A percentile compares a stretch with the other conserved stretches of the same genome.
These are phyloP conservation scores for Panonychus citri DNA, from an alignment of 1,140 invertebrate genomes.

Conservation along the genomic window DNA sequence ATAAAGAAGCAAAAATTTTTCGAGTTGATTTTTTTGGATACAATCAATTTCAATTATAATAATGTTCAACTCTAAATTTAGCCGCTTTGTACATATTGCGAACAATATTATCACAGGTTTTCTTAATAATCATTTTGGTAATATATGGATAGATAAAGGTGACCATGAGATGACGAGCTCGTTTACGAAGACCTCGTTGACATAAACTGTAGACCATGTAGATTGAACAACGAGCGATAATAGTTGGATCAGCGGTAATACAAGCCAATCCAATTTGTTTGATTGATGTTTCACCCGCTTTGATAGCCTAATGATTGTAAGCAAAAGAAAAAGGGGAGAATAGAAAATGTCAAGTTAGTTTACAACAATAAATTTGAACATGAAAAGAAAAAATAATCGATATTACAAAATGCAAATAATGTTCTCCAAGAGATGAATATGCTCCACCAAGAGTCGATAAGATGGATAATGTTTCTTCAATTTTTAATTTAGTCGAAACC, in stretches of 20 bases:
- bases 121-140: background rate
- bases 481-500: background rate
- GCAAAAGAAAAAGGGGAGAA: conserved; percentile 8
- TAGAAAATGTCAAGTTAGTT: background rate
- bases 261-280: conserved; percentile 53
- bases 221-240: conserved; percentile 50
- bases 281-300: conserved; percentile 60
- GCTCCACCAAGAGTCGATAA: conserved; percentile 83
- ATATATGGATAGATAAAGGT: conserved; percentile 3
- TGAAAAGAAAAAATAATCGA: too few species aligned
- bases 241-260: conserved; percentile 48
- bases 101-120: conserved; percentile 4
- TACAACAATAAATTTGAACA: too few species aligned
- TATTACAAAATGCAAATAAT: conserved; percentile 46
- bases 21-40: too few species aligned
- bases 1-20: too few species aligned
- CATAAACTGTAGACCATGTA: conserved; percentile 67
- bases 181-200: conserved; percentile 34
- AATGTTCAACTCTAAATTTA: background rate
- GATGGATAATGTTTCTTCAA: background rate
- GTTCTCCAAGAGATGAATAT: conserved; percentile 73
- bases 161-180: background rate
- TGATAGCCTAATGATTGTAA: conserved; percentile 38
- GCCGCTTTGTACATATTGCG: conserved; percentile 8
- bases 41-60: background rate